Percentiles rank a stretch among this genome's conserved stretches.
Evolutionary conservation across 1,140 invertebrate genomes (phyloP).

Genomic region (Psix sp.): DNA sequence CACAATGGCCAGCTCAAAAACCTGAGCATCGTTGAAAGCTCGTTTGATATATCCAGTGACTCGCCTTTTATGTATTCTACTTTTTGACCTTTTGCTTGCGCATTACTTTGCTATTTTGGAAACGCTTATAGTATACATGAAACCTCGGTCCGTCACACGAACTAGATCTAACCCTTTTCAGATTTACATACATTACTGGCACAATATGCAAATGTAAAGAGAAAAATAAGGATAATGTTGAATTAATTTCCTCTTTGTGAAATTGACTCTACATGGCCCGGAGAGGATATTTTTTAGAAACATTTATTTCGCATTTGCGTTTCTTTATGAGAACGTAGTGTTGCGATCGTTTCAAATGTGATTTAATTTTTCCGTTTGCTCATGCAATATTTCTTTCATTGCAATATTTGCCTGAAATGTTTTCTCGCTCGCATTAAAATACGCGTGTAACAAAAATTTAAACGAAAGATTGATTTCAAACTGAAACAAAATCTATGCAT

Average conservation of each 20-base stretch:
- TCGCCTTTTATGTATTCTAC: conserved; percentile 43
- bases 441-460: too few species aligned
- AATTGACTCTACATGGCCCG: conserved; percentile 19
- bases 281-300: not conserved
- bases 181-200: conserved; percentile 37
- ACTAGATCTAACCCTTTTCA: conserved; percentile 24
- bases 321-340: too few species aligned
- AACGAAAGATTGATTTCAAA: too few species aligned
- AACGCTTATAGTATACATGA: conserved; percentile 11
- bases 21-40: conserved; percentile 13
- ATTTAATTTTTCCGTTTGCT: too few species aligned
- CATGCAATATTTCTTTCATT: too few species aligned
- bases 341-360: too few species aligned
- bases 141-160: conserved; percentile 12
- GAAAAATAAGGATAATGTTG: conserved; percentile 17
- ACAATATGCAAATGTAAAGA: conserved; percentile 28
- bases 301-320: too few species aligned
- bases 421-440: too few species aligned
- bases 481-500: too few species aligned
- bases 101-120: conserved; percentile 49
- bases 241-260: conserved; percentile 31
- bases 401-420: too few species aligned
- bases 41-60: conserved; percentile 37
- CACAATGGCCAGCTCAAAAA: conserved; percentile 17
- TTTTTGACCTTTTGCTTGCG: conserved; percentile 45